phyloP scores from a whole-genome alignment of 2,797 vertebrate species.

The Bovichtus variegatus region DNA sequence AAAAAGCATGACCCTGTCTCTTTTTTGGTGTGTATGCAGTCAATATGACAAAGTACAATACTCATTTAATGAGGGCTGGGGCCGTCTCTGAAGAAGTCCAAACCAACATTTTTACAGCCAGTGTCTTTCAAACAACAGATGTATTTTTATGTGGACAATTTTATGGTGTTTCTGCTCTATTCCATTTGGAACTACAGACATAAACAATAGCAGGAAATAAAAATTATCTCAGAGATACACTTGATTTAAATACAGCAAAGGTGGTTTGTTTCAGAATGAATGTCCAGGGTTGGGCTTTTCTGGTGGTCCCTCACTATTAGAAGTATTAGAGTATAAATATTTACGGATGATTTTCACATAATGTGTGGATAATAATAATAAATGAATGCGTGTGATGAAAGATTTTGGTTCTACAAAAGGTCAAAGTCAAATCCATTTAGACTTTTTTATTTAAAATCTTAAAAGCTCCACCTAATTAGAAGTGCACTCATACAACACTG shows the following conservation, averaged over 20 bases:
- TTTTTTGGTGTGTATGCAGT: conserved; percentile 34
- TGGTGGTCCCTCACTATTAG: not conserved
- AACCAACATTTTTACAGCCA: conserved; percentile 33
- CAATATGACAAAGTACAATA: conserved; percentile 53
- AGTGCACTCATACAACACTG: not conserved
- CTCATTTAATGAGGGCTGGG: conserved; percentile 42
- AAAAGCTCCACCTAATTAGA: not conserved
- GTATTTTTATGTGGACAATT: conserved; percentile 20
- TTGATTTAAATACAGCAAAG: not conserved
- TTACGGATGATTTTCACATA: not conserved
- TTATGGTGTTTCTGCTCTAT: conserved; percentile 14
- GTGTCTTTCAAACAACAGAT: conserved; percentile 46
- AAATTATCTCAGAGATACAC: not conserved
- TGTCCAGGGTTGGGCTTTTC: too few species aligned
- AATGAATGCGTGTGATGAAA: not conserved
- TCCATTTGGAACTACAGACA: conserved; percentile 17
- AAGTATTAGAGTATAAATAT: not conserved
- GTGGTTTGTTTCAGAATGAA: not conserved
- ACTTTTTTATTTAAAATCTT: conserved; percentile 2
- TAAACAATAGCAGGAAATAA: conserved; percentile 12
- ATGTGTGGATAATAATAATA: not conserved
- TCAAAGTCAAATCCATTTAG: not conserved
- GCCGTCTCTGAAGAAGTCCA: conserved; percentile 26
- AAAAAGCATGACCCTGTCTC: conserved; percentile 19
- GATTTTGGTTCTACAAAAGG: not conserved